Evolutionary conservation across 2,888 invertebrate species (phyloP).

Genomic region (Muscina levida): DNA sequence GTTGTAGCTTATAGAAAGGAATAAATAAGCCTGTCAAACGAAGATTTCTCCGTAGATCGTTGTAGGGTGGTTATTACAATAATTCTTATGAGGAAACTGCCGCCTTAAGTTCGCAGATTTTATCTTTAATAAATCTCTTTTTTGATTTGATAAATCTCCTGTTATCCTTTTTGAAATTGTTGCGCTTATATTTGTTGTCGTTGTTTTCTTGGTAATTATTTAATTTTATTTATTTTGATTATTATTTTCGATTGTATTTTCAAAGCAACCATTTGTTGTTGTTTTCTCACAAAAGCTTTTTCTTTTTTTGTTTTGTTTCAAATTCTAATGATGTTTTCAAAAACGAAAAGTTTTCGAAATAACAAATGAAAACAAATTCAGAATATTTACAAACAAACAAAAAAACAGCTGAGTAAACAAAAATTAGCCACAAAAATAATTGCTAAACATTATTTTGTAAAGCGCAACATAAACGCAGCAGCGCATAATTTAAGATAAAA

Average conservation of each 20-base stretch:
- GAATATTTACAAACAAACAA: not conserved
- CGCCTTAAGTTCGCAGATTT: not conserved
- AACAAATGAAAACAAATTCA: not conserved
- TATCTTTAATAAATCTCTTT: not conserved
- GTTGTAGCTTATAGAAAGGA: constrained; percentile 14
- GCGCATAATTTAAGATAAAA: no score
- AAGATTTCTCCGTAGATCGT: no score
- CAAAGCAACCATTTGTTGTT: constrained; percentile 52
- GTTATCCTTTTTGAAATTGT: not conserved
- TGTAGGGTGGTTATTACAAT: no score
- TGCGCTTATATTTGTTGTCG: not conserved
- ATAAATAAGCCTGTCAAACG: not conserved
- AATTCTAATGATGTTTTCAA: not conserved
- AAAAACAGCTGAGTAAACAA: constrained; percentile 15
- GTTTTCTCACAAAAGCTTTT: not conserved
- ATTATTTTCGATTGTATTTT: no score
- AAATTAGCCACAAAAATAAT: not conserved
- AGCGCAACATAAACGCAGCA: not conserved
- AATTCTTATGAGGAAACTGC: not conserved
- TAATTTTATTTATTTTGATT: not conserved
- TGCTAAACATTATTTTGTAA: no score
- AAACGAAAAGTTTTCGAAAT: not conserved
- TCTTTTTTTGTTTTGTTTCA: constrained; percentile 14
- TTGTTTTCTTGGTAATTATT: not conserved
- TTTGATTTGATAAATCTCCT: not conserved